These are phyloP conservation scores for Calcarius lapponicus DNA, from an alignment of 2,797 vertebrate genomes.

Conservation along the genomic window DNA sequence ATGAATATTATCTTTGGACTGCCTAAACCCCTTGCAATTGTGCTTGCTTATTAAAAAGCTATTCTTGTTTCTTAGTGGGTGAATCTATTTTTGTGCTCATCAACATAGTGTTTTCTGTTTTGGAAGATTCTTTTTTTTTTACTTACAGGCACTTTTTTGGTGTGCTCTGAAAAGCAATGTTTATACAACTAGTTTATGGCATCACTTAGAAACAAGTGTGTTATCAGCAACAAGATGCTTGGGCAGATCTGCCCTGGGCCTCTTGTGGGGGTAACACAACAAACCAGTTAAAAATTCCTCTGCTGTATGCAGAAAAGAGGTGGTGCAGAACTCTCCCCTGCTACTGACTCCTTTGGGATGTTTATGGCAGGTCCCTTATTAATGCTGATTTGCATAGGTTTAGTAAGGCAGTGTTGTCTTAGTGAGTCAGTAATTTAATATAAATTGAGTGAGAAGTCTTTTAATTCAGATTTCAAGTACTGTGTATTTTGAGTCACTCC, in stretches of 20 bases:
- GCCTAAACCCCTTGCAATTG: background rate
- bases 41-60: background rate
- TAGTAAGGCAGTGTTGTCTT: background rate
- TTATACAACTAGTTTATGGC: background rate
- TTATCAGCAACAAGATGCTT: background rate
- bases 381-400: background rate
- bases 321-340: background rate
- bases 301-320: background rate
- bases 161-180: background rate
- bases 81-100: background rate
- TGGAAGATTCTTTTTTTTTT: background rate
- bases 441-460: background rate
- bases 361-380: background rate
- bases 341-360: background rate
- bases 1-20: background rate
- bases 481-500: background rate
- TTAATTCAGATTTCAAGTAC: background rate
- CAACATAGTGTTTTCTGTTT: background rate
- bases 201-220: background rate
- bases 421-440: background rate
- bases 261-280: background rate
- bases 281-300: background rate
- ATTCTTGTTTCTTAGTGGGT: background rate
- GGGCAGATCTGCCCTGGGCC: background rate
- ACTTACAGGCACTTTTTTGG: accelerated